Base-by-base conservation (phyloP, 1,140 invertebrate species). In the Heterodera schachtii region DNA sequence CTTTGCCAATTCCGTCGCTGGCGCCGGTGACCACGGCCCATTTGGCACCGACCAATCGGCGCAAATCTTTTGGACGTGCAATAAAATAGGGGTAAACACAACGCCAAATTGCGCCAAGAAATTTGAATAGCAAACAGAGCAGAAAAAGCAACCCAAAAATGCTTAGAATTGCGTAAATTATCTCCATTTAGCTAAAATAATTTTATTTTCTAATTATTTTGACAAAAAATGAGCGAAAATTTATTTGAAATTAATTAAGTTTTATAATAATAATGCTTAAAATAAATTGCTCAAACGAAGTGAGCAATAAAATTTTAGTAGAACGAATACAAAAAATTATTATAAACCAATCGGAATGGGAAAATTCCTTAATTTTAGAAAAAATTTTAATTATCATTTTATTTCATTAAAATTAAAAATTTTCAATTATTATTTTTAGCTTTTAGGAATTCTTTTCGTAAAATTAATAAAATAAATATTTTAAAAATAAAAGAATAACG, bases 1-100 rank as follows among this genome's bases (percentile, higher is more conserved):
- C 88, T 75, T 84, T 85, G 43, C 88, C 88, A 78, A 90, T 90
- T 19, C 88, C 88, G 77, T 89, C 88, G 46, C 89, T 89, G 7
- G 79, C 75, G 16, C 88, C 88, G 13, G 88, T 89, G 3, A 89
- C 80, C 43, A 90, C 86, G 64, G 87, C 87, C 88, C 88, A 90
- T 75, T 83, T 80, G 8, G 82, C 88, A n/a, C 88, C 88, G 8
- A 87, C 87, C 57, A 87, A 76, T 8, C 60, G 64, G 64, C 81
- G 83, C 3, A 85, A 69, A 78, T 89, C 84, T 21, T 87, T 80
- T 46, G 85, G 81, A 16, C 69, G 70, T 57, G 81, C 84, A 49
- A 88, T 73, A 11, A 86, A 75, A 74, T 83, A 89, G 1, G 86
- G 84, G 49, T 75, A 87, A n/a, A 89, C 19, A 49, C 87, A 83